phyloP scores from a whole-genome alignment of 2,888 invertebrate genomes.

The Caenorhabditis wallacei region DNA sequence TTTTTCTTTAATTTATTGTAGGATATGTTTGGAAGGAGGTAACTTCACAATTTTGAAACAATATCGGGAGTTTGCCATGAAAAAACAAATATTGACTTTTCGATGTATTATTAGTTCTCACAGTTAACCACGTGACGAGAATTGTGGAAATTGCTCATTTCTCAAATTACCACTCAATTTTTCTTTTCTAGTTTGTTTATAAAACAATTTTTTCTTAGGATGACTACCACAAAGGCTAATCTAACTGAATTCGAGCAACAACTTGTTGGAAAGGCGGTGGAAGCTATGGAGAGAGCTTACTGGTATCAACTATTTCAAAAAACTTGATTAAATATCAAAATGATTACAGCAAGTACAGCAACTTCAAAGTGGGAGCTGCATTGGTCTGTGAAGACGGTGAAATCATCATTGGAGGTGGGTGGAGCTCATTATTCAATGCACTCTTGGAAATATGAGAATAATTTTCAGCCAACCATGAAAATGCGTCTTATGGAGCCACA shows the following conservation, averaged over 20 bases:
- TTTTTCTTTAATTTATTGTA: background rate
- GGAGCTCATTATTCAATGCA: background rate
- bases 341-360: slow-evolving; percentile 88
- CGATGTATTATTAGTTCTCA: slow-evolving; percentile 18
- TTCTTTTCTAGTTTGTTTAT: background rate
- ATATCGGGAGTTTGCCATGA: background rate
- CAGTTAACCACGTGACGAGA: slow-evolving; percentile 34
- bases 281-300: slow-evolving; percentile 68
- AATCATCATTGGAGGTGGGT: slow-evolving; percentile 85
- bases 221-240: slow-evolving; percentile 53
- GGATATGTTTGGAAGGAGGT: background rate
- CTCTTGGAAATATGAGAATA: background rate
- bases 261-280: slow-evolving; percentile 63
- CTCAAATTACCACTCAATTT: background rate
- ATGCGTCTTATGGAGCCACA: slow-evolving; percentile 88
- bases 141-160: slow-evolving; percentile 1
- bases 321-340: background rate
- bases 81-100: slow-evolving; percentile 43
- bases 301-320: slow-evolving; percentile 50
- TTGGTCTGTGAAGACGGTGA: slow-evolving; percentile 88
- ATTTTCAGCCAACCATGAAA: slow-evolving; percentile 90
- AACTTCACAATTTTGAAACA: background rate
- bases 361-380: slow-evolving; percentile 93
- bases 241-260: slow-evolving; percentile 58
- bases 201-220: slow-evolving; percentile 12